Conservation (phyloP, 2,888 invertebrate species). For the Phyllotreta cruciferae region DNA sequence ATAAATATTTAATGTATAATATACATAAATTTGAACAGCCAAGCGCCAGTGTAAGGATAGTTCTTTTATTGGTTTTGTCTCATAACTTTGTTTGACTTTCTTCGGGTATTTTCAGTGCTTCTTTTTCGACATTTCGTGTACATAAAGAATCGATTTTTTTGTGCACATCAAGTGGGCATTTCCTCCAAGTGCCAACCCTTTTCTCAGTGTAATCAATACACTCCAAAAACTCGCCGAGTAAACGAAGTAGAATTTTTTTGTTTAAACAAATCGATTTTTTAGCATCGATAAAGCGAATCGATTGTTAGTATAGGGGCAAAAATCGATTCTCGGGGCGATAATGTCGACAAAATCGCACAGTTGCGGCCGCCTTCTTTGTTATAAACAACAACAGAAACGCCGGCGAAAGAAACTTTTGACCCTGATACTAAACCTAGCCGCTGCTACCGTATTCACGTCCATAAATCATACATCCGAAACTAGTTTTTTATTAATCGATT, state of each 20-base stretch:
- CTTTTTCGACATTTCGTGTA: not conserved
- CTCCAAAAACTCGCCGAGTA: too few species aligned
- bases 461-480: slow-evolving; percentile 29
- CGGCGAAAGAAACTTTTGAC: slow-evolving; percentile 16
- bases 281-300: too few species aligned
- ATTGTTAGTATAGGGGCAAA: too few species aligned
- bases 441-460: slow-evolving; percentile 25
- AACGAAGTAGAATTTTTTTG: too few species aligned
- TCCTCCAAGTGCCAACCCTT: too few species aligned
- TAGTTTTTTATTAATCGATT: slow-evolving; percentile 29
- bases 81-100: slow-evolving; percentile 17
- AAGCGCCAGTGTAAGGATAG: slow-evolving; percentile 27
- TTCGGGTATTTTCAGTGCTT: not conserved
- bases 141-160: too few species aligned
- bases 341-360: not conserved
- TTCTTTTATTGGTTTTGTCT: slow-evolving; percentile 22
- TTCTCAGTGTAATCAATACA: too few species aligned
- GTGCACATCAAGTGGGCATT: too few species aligned
- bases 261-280: too few species aligned
- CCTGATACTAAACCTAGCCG: slow-evolving; percentile 21
- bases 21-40: slow-evolving; percentile 12
- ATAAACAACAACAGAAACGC: slow-evolving; percentile 2
- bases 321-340: too few species aligned
- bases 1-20: slow-evolving; percentile 19
- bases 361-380: not conserved